These are phyloP conservation scores for Meliscaeva auricollis DNA, from an alignment of 2,888 invertebrate genomes.

Conservation along the genomic window DNA sequence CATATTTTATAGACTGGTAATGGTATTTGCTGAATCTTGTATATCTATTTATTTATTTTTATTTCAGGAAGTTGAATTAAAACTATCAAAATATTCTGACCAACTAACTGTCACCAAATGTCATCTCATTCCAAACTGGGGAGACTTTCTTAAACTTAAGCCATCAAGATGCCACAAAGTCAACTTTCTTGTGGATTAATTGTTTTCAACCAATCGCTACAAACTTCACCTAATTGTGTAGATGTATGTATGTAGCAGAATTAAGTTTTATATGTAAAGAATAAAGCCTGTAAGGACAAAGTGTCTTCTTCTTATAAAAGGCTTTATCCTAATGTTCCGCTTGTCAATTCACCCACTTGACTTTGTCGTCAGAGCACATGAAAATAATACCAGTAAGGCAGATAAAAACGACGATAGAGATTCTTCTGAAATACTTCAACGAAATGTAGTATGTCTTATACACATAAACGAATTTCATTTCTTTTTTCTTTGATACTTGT, in stretches of 20 bases:
- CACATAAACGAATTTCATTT: constrained; percentile 33
- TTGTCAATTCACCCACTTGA: constrained; percentile 49
- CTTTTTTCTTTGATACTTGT: constrained; percentile 4
- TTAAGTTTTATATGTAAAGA: no score
- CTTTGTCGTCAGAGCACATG: constrained; percentile 38
- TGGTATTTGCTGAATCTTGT: background rate
- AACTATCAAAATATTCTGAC: constrained; percentile 32
- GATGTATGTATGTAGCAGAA: background rate
- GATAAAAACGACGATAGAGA: constrained; percentile 43
- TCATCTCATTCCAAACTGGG: constrained; percentile 10
- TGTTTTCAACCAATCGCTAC: constrained; percentile 43
- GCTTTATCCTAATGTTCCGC: constrained; percentile 48
- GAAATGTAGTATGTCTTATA: constrained; percentile 9
- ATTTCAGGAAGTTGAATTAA: constrained; percentile 22
- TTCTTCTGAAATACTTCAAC: constrained; percentile 22
- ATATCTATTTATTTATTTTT: constrained; percentile 1
- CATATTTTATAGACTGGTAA: background rate
- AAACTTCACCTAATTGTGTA: constrained; percentile 35
- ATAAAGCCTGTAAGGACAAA: constrained; percentile 24
- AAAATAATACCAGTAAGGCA: constrained; percentile 31
- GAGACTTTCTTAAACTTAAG: background rate
- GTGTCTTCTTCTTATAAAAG: constrained; percentile 34
- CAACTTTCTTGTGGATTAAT: constrained; percentile 42
- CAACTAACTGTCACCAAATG: constrained; percentile 34
- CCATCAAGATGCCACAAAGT: constrained; percentile 31